Base-by-base conservation (phyloP, 2,888 invertebrate genomes). In the Caenorhabditis sp. region DNA sequence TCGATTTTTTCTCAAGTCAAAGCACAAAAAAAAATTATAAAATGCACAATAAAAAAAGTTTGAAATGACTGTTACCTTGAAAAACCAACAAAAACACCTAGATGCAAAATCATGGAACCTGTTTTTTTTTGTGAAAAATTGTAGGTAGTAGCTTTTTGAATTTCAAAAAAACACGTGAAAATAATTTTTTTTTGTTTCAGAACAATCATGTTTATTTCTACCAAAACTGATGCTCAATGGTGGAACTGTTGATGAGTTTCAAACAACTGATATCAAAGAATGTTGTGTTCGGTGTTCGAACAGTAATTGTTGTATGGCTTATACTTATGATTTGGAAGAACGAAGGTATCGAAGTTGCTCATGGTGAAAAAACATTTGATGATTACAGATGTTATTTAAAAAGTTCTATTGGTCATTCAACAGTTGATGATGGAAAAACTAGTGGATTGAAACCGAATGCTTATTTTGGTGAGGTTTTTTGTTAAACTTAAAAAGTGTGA, bases 171-270 rank as follows among this genome's bases (percentile, higher is more conserved):
- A n/a, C n/a, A n/a, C n/a, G n/a, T n/a, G n/a, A n/a, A n/a, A n/a
- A n/a, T n/a, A n/a, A n/a, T n/a, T n/a, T n/a, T n/a, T n/a, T n/a
- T n/a, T n/a, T n/a, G n/a, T 61, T 81, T 61, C 65, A 83, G 83
- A 78, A 23, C 83, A 83, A 60, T 79, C 78, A 17, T 85, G 85
- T 57, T 78, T 85, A 26, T 84, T 81, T 57, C 66, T 84, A 12
- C 84, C 83, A 3, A 83, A 83, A 51, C 78, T 84, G 27, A 70
- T 71, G 8, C 62, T 85, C 49, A 66, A 79, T 21, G 85, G 84
- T 19, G 85, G 85, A 43, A 85, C 83, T 17, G 83, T 82, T 50
- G 83, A 85, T 62, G 85, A 85, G 68, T 79, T 85, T 59, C 59
- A 66, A 36, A 77, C 84, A 1, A 26, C 58, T 1, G 82, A 84